Evolutionary conservation across 2,797 vertebrate genomes (phyloP), one percentile per base, ranked within the genome.

Genomic region (Merluccius polli): DNA sequence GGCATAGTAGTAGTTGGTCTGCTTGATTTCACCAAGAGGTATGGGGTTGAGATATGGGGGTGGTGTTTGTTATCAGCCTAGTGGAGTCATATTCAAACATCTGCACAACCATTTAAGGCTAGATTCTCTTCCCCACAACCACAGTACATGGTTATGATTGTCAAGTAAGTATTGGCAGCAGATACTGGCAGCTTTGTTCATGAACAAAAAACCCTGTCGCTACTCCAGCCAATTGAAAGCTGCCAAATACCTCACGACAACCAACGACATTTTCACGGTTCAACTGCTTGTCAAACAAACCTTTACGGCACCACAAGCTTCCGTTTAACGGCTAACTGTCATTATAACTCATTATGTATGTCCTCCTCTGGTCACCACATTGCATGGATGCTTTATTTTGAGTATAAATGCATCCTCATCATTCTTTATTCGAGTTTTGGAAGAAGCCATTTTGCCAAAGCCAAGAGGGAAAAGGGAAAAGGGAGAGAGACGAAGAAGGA

Each of bases 311-410:
- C 41, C 16, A 30, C 75, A 21, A 29, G 52, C 71, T 27, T 48
- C 12, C 6, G 30, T 68, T 76, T 41, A 1, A 38, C 8, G 75
- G 48, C 77, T 77, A 80, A 79, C 74, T 76, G 74, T 71, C 48
- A 35, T 30, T 71, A 27, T 71, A 71, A 71, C 71, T 70, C 74
- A 73, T 36, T 36, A 48, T 52, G 12, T n/a, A 10, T 21, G 10
- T 21, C 33, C 33, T 16, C 29, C 36, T 29, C n/a, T 24, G 31
- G 18, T 16, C 29, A 29, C 32, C 68, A 70, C 29, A 31, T 30
- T 18, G 15, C 16, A 52, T 16, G 13, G 0, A 7, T 21, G 48
- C 21, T 52, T 6, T 2, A 7, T n/a, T 52, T 52, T 21, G 48
- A 52, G 48, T 5, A 21, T 52, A 52, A 21, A 52, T 52, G 5